These are phyloP conservation scores for Cistogaster globosa DNA, from an alignment of 2,888 invertebrate genomes.

Conservation along the genomic window DNA sequence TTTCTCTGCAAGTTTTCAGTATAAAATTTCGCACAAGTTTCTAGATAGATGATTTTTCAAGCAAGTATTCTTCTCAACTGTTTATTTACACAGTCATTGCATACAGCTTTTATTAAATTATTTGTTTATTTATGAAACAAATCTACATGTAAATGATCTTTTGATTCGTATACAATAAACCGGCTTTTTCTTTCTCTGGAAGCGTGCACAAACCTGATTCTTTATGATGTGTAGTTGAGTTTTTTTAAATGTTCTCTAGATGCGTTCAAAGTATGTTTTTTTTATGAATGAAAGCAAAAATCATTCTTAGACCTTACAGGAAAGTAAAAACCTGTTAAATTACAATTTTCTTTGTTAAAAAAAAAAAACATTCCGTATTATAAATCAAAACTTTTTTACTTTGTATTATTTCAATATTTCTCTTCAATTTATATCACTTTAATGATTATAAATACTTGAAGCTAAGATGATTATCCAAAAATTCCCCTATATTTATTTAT, in stretches of 20 bases:
- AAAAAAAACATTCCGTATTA: too few relatives aligned
- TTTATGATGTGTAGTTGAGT: conserved; percentile 5
- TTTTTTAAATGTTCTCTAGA: conserved; percentile 3
- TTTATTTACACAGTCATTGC: conserved; percentile 22
- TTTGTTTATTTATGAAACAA: conserved; percentile 30
- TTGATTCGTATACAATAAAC: conserved; percentile 48
- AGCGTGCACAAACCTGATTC: conserved; percentile 37
- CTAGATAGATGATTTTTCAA: conserved; percentile 43
- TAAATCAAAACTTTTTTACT: too few relatives aligned
- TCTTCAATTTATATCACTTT: too few relatives aligned
- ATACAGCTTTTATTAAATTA: conserved; percentile 57
- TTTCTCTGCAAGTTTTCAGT: conserved; percentile 10
- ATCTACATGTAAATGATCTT: conserved; percentile 35
- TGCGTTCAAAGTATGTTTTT: neutral
- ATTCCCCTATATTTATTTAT: too few relatives aligned
- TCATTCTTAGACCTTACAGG: too few relatives aligned
- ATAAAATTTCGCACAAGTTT: neutral
- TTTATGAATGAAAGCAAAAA: conserved; percentile 31
- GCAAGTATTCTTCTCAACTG: conserved; percentile 51
- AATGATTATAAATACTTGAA: too few relatives aligned
- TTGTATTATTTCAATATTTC: too few relatives aligned
- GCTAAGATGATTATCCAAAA: too few relatives aligned
- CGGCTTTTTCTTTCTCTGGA: conserved; percentile 57
- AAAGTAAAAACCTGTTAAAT: too few relatives aligned
- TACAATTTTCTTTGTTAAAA: too few relatives aligned